Evolutionary conservation across 2,888 invertebrate species (phyloP).

Genomic region (Malthinus seriepunctatus): DNA sequence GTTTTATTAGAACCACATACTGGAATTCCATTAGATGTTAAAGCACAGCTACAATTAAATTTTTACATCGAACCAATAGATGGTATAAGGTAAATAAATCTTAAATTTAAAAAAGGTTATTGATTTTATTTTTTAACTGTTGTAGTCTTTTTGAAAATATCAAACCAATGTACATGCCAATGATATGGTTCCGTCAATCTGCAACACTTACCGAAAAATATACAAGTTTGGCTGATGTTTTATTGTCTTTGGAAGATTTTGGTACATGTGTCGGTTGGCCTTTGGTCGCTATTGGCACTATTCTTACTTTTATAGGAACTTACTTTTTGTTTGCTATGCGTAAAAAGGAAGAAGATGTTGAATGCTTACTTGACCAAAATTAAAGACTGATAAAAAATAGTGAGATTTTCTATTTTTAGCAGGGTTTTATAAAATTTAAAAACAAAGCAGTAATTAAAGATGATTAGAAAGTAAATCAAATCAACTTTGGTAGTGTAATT

Average conservation of each 20-base stretch:
- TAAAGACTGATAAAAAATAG: background rate
- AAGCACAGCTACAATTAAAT: conserved; percentile 80
- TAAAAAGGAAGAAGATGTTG: background rate
- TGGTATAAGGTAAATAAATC: conserved; percentile 57
- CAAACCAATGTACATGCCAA: conserved; percentile 64
- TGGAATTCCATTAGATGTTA: conserved; percentile 76
- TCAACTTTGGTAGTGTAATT: no score
- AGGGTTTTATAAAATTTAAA: no score
- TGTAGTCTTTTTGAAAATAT: conserved; percentile 62
- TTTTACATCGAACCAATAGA: conserved; percentile 60
- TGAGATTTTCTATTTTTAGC: background rate
- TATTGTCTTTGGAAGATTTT: conserved; percentile 59
- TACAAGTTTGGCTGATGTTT: conserved; percentile 58
- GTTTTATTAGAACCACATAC: conserved; percentile 74
- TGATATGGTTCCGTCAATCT: conserved; percentile 77
- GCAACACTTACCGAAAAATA: conserved; percentile 63
- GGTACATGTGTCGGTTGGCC: conserved; percentile 61
- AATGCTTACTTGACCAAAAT: conserved; percentile 1
- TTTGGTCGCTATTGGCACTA: conserved; percentile 56
- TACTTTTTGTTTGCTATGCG: background rate
- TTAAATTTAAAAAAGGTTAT: background rate
- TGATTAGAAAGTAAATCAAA: no score
- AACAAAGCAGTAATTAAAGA: no score
- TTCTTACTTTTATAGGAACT: conserved; percentile 36
- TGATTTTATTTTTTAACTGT: conserved; percentile 27